Evolutionary conservation across 2,888 invertebrate genomes (phyloP).

Genomic region (Drosophila multiciliata): DNA sequence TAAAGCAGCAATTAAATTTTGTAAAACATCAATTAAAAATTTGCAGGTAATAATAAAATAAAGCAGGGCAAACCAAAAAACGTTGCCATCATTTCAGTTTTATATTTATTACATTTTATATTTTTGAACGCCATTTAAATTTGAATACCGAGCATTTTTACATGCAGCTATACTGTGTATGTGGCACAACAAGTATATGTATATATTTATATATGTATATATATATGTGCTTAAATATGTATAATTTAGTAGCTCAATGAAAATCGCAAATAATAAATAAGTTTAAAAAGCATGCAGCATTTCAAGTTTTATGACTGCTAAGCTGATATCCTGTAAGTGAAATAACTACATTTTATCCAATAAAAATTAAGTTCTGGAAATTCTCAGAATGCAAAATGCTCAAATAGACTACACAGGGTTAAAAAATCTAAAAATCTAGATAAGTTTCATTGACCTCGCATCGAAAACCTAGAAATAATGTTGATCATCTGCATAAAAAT

Average conservation of each 20-base stretch:
- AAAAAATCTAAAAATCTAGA: neutral
- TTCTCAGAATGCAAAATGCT: neutral
- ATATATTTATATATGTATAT: conserved; percentile 20
- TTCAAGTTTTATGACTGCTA: neutral
- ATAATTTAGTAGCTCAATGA: conserved; percentile 37
- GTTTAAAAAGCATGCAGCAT: conserved; percentile 4
- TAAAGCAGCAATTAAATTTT: conserved; percentile 41
- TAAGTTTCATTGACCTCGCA: neutral
- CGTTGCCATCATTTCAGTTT: conserved; percentile 26
- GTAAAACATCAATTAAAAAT: conserved; percentile 39
- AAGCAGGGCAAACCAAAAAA: neutral
- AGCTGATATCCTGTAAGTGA: neutral
- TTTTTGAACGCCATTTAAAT: conserved; percentile 39
- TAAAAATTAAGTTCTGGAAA: neutral
- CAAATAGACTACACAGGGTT: too few relatives aligned
- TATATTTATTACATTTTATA: conserved; percentile 55
- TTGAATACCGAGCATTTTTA: conserved; percentile 17
- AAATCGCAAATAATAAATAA: conserved; percentile 9
- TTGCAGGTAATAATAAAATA: conserved; percentile 35
- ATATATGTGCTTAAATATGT: neutral
- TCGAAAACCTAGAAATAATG: neutral
- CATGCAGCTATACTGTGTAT: conserved; percentile 10
- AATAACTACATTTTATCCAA: neutral
- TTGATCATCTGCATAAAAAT: neutral
- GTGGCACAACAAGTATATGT: conserved; percentile 7